Evolutionary conservation across 2,888 invertebrate species (phyloP), one percentile per base, ranked within the genome.

Genomic region (Ptychoptera contaminata): DNA sequence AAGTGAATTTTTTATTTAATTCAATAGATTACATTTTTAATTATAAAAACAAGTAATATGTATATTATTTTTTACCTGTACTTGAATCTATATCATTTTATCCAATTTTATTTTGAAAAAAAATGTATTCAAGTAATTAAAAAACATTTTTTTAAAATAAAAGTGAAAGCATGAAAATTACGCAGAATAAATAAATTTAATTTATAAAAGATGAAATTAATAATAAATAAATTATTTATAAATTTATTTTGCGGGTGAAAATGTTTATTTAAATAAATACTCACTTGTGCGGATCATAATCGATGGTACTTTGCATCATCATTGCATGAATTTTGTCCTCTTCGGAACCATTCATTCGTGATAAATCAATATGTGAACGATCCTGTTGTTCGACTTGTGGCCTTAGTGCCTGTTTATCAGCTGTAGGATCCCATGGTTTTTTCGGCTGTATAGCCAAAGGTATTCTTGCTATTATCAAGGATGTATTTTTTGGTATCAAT

Each of bases 321-420:
- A 97, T 94, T 49, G 92, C 92, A 63, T 83, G 82, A 56, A 98
- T 93, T 69, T 96, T 96, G 60, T 98, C 96, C 60, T 92, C 92
- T 69, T 98, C 98, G 43, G 90, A 85, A 50, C 87, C 88, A 69
- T 91, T 87, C 68, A 92, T 78, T 65, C 79, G 82, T 37, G 86
- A 80, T 53, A 94, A 69, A 70, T 93, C 92, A 44, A 87, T 79
- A 52, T 81, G 73, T 56, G 80, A 77, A 32, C 54, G 53, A 55
- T 67, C 74, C 56, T 67, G 62, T 47, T 65, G 68, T 4, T 46
- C 41, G 11, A 42, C 43, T 40, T 49, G 68, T 65, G 68, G 62
- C 61, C 68, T 45, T 60, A 66, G 51, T 39, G 56, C 55, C 16
- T 57, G 48, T 53, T 56, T 60, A 12, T 68, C 70, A 5, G 70